A percentile compares a stretch with the other conserved stretches of the same genome.
phyloP scores from a whole-genome alignment of 2,888 invertebrate species.

The Muscina levida region DNA sequence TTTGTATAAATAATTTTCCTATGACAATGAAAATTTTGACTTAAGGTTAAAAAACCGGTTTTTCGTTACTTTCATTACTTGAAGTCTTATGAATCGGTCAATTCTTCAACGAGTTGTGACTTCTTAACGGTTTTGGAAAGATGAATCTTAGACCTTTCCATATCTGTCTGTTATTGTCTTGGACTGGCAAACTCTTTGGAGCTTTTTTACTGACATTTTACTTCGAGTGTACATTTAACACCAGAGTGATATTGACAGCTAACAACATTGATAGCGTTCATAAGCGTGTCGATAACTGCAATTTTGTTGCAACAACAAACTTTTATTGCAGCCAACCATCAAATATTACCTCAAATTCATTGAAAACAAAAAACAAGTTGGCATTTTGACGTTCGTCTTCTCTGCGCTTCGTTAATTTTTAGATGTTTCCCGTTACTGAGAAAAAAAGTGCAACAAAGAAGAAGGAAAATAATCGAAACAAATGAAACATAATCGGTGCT shows the following conservation, averaged over 20 bases:
- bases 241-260: constrained; percentile 5
- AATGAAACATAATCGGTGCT: constrained; percentile 13
- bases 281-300: constrained; percentile 51
- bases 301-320: constrained; percentile 52
- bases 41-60: no score
- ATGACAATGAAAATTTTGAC: no score
- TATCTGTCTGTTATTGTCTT: no score
- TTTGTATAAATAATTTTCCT: no score
- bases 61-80: no score
- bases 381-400: constrained; percentile 36
- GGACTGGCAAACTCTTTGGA: no score
- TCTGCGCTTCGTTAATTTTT: constrained; percentile 26
- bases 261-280: constrained; percentile 46
- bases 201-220: not conserved
- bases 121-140: no score
- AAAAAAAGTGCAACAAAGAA: not conserved
- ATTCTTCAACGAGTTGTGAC: no score
- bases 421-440: constrained; percentile 32
- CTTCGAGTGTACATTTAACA: constrained; percentile 1
- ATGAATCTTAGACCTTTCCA: no score
- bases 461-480: constrained; percentile 20
- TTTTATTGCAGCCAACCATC: constrained; percentile 24
- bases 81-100: no score
- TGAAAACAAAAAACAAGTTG: constrained; percentile 11
- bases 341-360: constrained; percentile 2